Evolutionary conservation across 2,888 invertebrate species (phyloP).

Genomic region (Drosophila kambysellisi): DNA sequence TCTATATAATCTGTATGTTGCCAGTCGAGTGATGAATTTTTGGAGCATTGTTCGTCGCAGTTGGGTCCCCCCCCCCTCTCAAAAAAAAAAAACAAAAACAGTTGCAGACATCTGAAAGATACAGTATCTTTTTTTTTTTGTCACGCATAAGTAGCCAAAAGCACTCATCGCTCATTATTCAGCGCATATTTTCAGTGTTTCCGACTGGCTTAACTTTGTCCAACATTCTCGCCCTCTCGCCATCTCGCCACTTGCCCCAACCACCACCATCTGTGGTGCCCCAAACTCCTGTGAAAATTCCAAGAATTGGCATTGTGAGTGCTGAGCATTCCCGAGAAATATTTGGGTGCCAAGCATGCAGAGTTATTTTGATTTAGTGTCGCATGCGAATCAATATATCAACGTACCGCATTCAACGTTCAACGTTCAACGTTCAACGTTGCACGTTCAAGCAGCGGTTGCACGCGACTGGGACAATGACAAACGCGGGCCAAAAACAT

Average conservation of each 20-base stretch:
- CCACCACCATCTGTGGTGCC: neutral
- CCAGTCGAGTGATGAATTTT: neutral
- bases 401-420: constrained; percentile 25
- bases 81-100: neutral
- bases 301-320: constrained; percentile 61
- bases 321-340: constrained; percentile 54
- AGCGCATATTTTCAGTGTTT: constrained; percentile 16
- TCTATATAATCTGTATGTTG: neutral
- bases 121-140: constrained; percentile 19
- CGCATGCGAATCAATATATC: constrained; percentile 72
- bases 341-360: constrained; percentile 28
- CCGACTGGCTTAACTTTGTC: constrained; percentile 17
- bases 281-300: constrained; percentile 60
- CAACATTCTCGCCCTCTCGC: neutral
- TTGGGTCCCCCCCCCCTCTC: neutral
- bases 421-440: neutral
- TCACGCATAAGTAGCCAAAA: constrained; percentile 16
- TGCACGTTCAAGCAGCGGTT: constrained; percentile 32
- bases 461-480: constrained; percentile 69
- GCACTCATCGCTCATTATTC: constrained; percentile 42
- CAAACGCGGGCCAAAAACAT: constrained; percentile 58
- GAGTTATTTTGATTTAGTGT: constrained; percentile 72
- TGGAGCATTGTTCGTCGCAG: neutral
- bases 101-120: constrained; percentile 15
- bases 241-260: constrained; percentile 3